Conservation (phyloP, 2,797 vertebrate species). For the Chaenodraco wilsoni region DNA sequence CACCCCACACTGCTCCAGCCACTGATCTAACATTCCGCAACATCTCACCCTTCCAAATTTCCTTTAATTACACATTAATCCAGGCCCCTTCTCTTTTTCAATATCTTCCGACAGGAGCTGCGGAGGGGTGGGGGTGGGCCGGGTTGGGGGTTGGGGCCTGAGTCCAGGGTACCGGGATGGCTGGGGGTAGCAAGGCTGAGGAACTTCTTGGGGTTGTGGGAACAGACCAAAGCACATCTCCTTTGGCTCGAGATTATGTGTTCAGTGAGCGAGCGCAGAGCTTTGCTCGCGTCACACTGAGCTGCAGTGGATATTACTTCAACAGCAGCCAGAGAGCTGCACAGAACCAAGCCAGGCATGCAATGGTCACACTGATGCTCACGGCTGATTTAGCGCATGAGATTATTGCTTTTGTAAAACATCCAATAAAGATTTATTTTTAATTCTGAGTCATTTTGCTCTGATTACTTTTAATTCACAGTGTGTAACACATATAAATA, state of each 20-base stretch:
- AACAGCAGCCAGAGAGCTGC: slow-evolving; percentile 51
- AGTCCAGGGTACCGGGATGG: slow-evolving; percentile 65
- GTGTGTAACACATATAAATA: not conserved
- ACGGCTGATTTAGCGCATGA: slow-evolving; percentile 26
- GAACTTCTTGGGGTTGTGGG: slow-evolving; percentile 86
- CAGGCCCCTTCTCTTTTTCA: slow-evolving; percentile 98
- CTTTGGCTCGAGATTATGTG: slow-evolving; percentile 79
- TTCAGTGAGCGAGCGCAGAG: slow-evolving; percentile 62
- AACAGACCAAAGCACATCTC: slow-evolving; percentile 81
- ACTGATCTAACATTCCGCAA: slow-evolving; percentile 99
- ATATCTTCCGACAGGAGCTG: slow-evolving; percentile 91
- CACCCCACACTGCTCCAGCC: slow-evolving; percentile 99
- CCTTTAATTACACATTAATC: slow-evolving; percentile 99
- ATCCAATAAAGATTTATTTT: not conserved
- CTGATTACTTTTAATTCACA: slow-evolving; percentile 3
- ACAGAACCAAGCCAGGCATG: slow-evolving; percentile 38
- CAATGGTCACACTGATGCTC: slow-evolving; percentile 31
- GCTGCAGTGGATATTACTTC: slow-evolving; percentile 53
- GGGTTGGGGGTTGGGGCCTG: slow-evolving; percentile 77
- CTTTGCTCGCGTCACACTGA: slow-evolving; percentile 66
- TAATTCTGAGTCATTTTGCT: slow-evolving; percentile 15
- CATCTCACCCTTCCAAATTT: slow-evolving; percentile 99
- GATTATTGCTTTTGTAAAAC: slow-evolving; percentile 24
- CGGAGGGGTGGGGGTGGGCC: slow-evolving; percentile 74
- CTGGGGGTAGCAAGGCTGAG: slow-evolving; percentile 81